Evolutionary conservation across 2,113 vertebrate genomes (phyloP).

Genomic region (Azemiops feae): DNA sequence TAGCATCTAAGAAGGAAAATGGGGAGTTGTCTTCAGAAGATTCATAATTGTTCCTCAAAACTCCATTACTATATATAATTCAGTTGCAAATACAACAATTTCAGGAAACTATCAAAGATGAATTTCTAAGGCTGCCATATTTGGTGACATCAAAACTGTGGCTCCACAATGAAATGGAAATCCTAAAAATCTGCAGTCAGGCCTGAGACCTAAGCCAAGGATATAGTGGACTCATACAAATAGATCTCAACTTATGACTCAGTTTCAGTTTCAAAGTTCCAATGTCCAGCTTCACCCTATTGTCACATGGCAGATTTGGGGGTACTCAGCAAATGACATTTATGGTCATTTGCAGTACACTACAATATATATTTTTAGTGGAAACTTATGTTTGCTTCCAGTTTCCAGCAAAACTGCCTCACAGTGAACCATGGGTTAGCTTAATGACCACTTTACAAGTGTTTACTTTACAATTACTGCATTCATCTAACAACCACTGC

Average conservation of each 20-base stretch:
- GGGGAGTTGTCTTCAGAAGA: not conserved
- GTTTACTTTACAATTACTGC: not conserved
- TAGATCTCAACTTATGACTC: too few species aligned
- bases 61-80: not conserved
- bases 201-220: not conserved
- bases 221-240: not conserved
- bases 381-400: too few species aligned
- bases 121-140: not conserved
- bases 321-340: too few species aligned
- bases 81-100: too few species aligned
- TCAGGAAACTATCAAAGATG: not conserved
- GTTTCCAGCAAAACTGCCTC: not conserved
- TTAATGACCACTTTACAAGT: not conserved
- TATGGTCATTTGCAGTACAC: too few species aligned
- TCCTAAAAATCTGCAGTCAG: not conserved
- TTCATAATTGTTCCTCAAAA: not conserved
- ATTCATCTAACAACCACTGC: not conserved
- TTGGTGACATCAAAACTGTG: not conserved
- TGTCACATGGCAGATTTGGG: too few species aligned
- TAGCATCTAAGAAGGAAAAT: not conserved
- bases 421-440: not conserved
- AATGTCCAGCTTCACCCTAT: too few species aligned
- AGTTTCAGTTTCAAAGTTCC: too few species aligned
- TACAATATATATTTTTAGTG: too few species aligned
- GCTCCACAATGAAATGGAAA: not conserved